These are phyloP conservation scores for Plusia festucae DNA, from an alignment of 2,888 invertebrate species.

Conservation along the genomic window DNA sequence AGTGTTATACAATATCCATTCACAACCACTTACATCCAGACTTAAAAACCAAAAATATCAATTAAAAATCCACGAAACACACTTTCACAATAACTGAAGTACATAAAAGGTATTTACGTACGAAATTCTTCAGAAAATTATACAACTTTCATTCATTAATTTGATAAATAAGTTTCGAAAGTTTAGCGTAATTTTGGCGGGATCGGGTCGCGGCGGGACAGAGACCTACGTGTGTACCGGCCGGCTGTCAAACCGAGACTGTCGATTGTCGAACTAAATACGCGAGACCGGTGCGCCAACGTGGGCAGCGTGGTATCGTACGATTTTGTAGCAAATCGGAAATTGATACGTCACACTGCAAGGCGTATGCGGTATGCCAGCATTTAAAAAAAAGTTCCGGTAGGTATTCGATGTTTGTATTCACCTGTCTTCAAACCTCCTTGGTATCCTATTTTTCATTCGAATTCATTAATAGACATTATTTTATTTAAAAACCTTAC, in stretches of 20 bases:
- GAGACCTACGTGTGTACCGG: slow-evolving; percentile 31
- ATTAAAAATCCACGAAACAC: slow-evolving; percentile 26
- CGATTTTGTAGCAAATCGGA: slow-evolving; percentile 47
- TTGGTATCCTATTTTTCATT: too few species aligned
- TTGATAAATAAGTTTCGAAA: slow-evolving; percentile 48
- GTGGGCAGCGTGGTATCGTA: slow-evolving; percentile 62
- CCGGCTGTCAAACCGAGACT: slow-evolving; percentile 53
- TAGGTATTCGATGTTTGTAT: neutral
- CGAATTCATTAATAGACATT: too few species aligned
- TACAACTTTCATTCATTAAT: slow-evolving; percentile 41
- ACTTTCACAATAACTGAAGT: slow-evolving; percentile 35
- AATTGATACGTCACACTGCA: slow-evolving; percentile 56
- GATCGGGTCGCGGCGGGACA: slow-evolving; percentile 20
- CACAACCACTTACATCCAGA: slow-evolving; percentile 42
- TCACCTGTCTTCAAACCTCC: neutral
- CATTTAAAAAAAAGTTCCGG: neutral
- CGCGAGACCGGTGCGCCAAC: slow-evolving; percentile 53
- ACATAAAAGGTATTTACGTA: slow-evolving; percentile 12
- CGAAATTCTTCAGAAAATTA: slow-evolving; percentile 11
- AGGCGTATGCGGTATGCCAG: slow-evolving; percentile 7
- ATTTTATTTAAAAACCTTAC: too few species aligned
- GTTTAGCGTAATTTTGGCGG: slow-evolving; percentile 59
- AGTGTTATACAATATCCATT: slow-evolving; percentile 57
- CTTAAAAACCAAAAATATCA: slow-evolving; percentile 15
- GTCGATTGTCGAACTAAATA: slow-evolving; percentile 35